Evolutionary conservation across 2,888 invertebrate species (phyloP).

Genomic region (Formica aserva): DNA sequence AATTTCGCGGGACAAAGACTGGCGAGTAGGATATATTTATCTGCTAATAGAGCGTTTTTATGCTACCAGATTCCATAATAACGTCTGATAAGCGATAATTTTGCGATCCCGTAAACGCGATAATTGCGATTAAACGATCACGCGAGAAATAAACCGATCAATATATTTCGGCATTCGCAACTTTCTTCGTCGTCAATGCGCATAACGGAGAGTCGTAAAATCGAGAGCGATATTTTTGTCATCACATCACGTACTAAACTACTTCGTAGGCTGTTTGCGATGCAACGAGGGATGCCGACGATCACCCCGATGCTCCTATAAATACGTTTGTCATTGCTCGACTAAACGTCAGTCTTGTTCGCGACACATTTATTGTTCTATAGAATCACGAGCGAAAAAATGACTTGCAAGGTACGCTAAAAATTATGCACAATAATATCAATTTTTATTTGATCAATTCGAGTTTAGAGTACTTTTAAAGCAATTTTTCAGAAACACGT

Average conservation of each 20-base stretch:
- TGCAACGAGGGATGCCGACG: conserved; percentile 74
- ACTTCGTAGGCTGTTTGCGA: conserved; percentile 71
- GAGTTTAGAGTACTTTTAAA: background rate
- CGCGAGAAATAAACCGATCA: conserved; percentile 4
- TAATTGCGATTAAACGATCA: background rate
- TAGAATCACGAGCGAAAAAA: conserved; percentile 53
- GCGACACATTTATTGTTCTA: conserved; percentile 58
- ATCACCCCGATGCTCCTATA: conserved; percentile 77
- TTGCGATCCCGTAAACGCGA: background rate
- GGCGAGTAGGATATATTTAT: background rate
- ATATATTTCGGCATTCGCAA: background rate
- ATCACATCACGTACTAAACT: conserved; percentile 73
- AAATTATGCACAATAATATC: background rate
- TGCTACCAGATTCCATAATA: background rate
- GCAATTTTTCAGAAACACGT: background rate
- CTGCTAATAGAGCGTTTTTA: conserved; percentile 12
- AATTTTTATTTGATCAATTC: background rate
- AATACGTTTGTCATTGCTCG: conserved; percentile 78
- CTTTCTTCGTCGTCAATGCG: conserved; percentile 40
- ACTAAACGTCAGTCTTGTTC: conserved; percentile 78
- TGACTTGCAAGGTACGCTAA: conserved; percentile 72
- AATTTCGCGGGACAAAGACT: background rate
- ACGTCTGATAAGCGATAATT: background rate
- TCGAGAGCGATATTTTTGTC: conserved; percentile 78
- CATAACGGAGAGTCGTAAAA: conserved; percentile 61